These are phyloP conservation scores for Ctenosaura bakeri DNA, from an alignment of 2,797 vertebrate species.

Conservation along the genomic window DNA sequence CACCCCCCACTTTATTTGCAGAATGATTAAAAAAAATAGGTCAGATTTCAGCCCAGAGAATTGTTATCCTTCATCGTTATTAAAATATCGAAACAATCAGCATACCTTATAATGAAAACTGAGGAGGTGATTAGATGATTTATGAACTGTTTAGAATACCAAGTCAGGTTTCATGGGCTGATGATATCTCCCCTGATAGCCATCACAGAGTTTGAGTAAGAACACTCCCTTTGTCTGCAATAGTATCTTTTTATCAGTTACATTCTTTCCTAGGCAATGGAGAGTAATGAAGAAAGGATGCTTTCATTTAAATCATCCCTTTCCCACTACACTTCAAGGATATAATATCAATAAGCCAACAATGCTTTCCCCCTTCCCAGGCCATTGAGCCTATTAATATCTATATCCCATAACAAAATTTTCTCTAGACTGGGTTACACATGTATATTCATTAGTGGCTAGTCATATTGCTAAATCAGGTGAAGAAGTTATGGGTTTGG, in stretches of 20 bases:
- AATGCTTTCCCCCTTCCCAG: background rate
- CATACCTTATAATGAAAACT: slow-evolving; percentile 59
- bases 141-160: slow-evolving; percentile 52
- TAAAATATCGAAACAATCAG: slow-evolving; percentile 62
- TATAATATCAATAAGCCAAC: background rate
- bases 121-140: slow-evolving; percentile 66
- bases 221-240: background rate
- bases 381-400: background rate
- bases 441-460: too few relatives aligned
- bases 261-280: background rate
- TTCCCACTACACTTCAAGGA: background rate
- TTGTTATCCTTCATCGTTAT: slow-evolving; percentile 52
- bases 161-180: slow-evolving; percentile 48
- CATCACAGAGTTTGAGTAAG: slow-evolving; percentile 13
- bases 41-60: slow-evolving; percentile 31
- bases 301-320: background rate
- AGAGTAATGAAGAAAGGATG: slow-evolving; percentile 21
- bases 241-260: slow-evolving; percentile 14
- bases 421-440: too few relatives aligned
- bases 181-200: slow-evolving; percentile 49
- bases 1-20: background rate
- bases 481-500: too few relatives aligned
- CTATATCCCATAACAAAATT: background rate
- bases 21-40: slow-evolving; percentile 32
- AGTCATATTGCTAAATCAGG: too few relatives aligned